Evolutionary conservation across 2,888 invertebrate species (phyloP), one percentile per base, ranked within the genome.

Genomic region (Calameuta filiformis): DNA sequence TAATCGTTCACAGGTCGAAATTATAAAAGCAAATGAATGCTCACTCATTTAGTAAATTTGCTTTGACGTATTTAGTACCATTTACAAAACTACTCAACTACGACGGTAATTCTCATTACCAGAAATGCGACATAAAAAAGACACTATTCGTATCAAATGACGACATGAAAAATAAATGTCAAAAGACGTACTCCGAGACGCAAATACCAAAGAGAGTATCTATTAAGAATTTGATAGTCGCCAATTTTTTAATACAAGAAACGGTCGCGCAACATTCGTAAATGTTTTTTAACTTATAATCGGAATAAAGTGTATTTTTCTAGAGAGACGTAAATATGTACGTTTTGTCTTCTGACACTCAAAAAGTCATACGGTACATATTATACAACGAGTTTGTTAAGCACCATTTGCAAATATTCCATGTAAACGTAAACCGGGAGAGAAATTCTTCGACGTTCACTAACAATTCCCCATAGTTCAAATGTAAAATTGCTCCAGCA

Each of bases 11-110:
- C 71, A 34, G 33, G 71, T 71, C 34, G 31, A 34, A 33, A 71
- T 71, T 31, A 71, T 71, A 71, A 71, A 71, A 71, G 12, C 71
- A 71, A 71, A 71, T 71, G 71, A 71, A 71, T 71, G 15, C 71
- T 31, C 71, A 15, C 71, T 12, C 31, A 34, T 9, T 23, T 34
- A 33, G 31, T 4, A 31, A 71, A 71, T 71, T 31, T 71, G 33
- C 33, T 34, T 33, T 71, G 71, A 71, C 71, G 71, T 34, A 33
- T 4, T 4, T 33, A 71, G 30, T 12, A 1, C 33, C 33, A 30
- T 34, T 71, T 11, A 33, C 31, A 31, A 71, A 34, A 23, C 23
- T 56, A 31, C 2, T 71, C 12, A 9, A 31, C 12, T 71, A 15
- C 31, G 33, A 71, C 30, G 23, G 9, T 56, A 56, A 56, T 9